These are phyloP conservation scores for Biston stratarius DNA, from an alignment of 2,888 invertebrate species.

Conservation along the genomic window DNA sequence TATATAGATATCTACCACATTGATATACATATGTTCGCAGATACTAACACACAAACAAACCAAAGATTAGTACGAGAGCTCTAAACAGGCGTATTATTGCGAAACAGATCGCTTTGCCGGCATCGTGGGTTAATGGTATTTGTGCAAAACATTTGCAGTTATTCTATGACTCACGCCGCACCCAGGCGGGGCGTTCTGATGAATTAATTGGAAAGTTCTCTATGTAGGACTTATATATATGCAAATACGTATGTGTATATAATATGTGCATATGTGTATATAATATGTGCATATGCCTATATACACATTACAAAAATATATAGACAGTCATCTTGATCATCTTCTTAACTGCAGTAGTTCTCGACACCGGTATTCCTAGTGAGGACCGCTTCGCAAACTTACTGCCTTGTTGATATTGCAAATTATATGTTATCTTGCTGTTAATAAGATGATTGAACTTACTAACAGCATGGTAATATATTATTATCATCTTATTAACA, in stretches of 20 bases:
- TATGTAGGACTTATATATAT: neutral
- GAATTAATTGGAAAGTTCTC: constrained; percentile 37
- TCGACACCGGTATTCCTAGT: no score
- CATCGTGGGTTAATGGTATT: constrained; percentile 37
- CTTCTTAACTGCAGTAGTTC: no score
- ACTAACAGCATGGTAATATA: no score
- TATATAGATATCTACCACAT: constrained; percentile 5
- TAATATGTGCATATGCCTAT: no score
- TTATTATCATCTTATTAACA: no score
- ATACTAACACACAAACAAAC: neutral
- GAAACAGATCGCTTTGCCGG: constrained; percentile 24
- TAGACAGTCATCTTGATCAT: no score
- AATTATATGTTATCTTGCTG: no score
- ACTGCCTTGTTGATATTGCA: no score
- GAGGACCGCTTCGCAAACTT: no score
- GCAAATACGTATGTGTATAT: neutral
- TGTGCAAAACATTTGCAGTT: constrained; percentile 45
- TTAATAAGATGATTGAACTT: no score
- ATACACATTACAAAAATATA: no score
- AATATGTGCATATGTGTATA: no score
- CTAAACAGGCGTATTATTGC: constrained; percentile 24
- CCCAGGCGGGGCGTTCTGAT: constrained; percentile 35
- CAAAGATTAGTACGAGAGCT: constrained; percentile 11
- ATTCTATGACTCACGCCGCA: constrained; percentile 42
- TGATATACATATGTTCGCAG: neutral